Percentiles rank a stretch among this genome's conserved stretches.
These are phyloP conservation scores for Scalopus aquaticus DNA, from an alignment of 2,113 vertebrate genomes.

Conservation along the genomic window DNA sequence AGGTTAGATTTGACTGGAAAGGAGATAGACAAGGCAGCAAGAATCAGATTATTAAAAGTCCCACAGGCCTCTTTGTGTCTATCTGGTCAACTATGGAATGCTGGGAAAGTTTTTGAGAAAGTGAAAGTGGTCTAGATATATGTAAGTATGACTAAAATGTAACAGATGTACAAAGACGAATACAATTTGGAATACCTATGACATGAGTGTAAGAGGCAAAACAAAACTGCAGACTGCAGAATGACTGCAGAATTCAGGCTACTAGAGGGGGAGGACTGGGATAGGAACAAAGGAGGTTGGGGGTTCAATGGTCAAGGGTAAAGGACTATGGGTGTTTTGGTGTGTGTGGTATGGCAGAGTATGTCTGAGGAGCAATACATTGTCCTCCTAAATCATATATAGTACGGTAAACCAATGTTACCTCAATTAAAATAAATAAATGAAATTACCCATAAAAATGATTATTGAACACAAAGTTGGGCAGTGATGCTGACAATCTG, in stretches of 20 bases:
- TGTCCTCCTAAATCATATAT: too few relatives aligned
- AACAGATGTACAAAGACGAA: background rate
- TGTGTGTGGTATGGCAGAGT: background rate
- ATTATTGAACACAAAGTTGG: background rate
- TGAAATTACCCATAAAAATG: background rate
- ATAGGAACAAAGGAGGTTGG: too few relatives aligned
- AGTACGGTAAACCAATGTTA: too few relatives aligned
- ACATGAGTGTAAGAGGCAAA: background rate
- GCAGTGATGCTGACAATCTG: background rate
- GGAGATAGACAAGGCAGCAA: background rate
- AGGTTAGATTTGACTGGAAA: background rate
- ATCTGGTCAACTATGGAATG: background rate
- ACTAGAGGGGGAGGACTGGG: too few relatives aligned
- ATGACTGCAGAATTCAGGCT: too few relatives aligned
- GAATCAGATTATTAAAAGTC: background rate
- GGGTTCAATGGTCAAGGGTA: too few relatives aligned
- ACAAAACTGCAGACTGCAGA: background rate
- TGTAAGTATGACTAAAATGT: background rate
- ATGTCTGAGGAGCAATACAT: too few relatives aligned
- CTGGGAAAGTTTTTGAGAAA: background rate
- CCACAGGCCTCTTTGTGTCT: rapidly evolving
- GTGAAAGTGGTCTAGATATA: background rate
- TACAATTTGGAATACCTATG: background rate
- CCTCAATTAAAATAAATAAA: background rate
- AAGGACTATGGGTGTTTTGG: too few relatives aligned